Conservation (phyloP, 1,140 invertebrate species). For the Oppia nitens region DNA sequence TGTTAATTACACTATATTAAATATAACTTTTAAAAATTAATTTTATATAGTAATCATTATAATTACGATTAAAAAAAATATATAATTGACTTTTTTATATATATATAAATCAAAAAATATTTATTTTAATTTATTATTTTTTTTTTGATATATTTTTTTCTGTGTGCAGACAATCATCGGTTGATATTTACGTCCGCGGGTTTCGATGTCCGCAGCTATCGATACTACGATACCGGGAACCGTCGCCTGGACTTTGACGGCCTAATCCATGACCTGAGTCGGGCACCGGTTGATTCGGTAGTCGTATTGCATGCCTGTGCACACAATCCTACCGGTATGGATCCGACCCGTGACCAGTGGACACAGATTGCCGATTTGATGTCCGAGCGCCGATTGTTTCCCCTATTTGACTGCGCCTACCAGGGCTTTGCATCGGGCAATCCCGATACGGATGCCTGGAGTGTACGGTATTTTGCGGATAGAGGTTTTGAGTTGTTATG, state of each 20-base stretch:
- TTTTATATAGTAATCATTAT: no score
- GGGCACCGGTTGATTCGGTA: conserved; percentile 66
- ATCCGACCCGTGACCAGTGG: conserved; percentile 72
- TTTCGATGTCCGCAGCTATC: conserved; percentile 62
- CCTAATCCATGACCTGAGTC: conserved; percentile 50
- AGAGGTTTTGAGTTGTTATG: conserved; percentile 73
- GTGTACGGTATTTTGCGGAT: conserved; percentile 64
- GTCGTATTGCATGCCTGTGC: conserved; percentile 88
- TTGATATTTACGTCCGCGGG: conserved; percentile 72
- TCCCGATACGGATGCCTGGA: conserved; percentile 77
- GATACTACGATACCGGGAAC: conserved; percentile 72
- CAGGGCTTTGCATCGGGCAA: conserved; percentile 93
- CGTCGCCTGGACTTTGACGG: conserved; percentile 65
- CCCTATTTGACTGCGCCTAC: conserved; percentile 91
- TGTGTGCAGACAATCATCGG: conserved; percentile 61
- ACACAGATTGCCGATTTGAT: conserved; percentile 51
- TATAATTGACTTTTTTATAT: no score
- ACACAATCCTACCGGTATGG: conserved; percentile 90
- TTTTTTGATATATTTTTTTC: no score
- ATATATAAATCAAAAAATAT: no score
- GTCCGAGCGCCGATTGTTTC: conserved; percentile 57
- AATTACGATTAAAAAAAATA: no score
- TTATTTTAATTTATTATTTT: no score
- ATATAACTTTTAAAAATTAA: no score
- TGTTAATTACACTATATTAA: no score